Evolutionary conservation across 2,113 vertebrate species (phyloP), one percentile per base, ranked within the genome.

Genomic region (Triplophysa dalaica): DNA sequence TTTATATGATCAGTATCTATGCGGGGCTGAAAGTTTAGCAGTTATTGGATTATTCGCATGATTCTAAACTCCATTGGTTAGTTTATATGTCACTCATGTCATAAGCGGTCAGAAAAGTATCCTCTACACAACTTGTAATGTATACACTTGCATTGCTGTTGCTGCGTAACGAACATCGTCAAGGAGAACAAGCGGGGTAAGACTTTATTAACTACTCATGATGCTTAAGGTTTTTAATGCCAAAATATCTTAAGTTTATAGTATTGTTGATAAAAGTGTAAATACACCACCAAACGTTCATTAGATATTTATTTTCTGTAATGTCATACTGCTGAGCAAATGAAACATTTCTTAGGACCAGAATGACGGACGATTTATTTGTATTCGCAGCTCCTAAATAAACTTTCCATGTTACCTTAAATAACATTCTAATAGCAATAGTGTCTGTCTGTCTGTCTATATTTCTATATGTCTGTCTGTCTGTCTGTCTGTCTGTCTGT

Each of bases 31-130:
- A n/a, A 54, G 4, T 21, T 10, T 50, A 52, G 11, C 58, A 41
- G 33, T 56, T 29, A 58, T 85, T 86, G 48, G 19, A 38, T 73
- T 8, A 0, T 85, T 67, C 87, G 8, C 22, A 24, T 77, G 67
- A 10, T 26, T 62, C 63, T 75, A 38, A 14, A 12, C 61, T 70
- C 1, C 43, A 92, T 70, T 91, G 89, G 91, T 19, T 6, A n/a
- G 73, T 1, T 21, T 14, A 50, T 19, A 79, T 24, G 83, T 85
- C 87, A 1, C 54, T 90, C 85, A 80, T 67, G 85, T 85, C 54
- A 56, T 8, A 22, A 66, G 66, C 10, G 33, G 62, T 48, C 74
- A 81, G 65, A 70, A 38, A 74, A 52, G 52, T 80, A 70, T 82
- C 81, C 29, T 56, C 68, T 29, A 29, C 17, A 56, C 17, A 56